Conservation (phyloP, 2,888 invertebrate genomes). For the Apotomis turbidana region DNA sequence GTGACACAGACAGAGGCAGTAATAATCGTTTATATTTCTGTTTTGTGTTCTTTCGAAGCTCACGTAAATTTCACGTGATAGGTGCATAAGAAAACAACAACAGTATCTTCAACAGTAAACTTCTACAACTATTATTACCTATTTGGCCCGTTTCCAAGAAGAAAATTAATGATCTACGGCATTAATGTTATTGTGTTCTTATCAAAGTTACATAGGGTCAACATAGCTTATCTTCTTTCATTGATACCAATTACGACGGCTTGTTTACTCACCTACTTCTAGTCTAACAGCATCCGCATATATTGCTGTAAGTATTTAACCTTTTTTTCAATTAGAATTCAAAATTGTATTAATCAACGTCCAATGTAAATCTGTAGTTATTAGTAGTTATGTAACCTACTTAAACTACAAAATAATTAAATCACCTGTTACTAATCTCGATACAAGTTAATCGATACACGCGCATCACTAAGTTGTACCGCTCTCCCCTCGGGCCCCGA, state of each 20-base stretch:
- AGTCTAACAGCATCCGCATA: background rate
- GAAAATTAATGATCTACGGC: background rate
- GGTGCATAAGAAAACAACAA: too few relatives aligned
- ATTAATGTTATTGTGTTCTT: background rate
- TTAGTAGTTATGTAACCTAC: background rate
- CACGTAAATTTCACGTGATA: too few relatives aligned
- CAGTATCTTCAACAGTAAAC: too few relatives aligned
- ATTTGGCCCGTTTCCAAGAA: too few relatives aligned
- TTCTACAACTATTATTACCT: too few relatives aligned
- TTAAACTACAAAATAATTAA: background rate
- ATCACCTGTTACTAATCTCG: slow-evolving; percentile 45
- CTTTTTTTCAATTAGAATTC: background rate
- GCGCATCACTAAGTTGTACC: slow-evolving; percentile 64
- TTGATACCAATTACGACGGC: background rate
- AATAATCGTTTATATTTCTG: too few relatives aligned
- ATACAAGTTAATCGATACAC: slow-evolving; percentile 62
- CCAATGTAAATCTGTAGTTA: background rate
- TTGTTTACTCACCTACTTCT: background rate
- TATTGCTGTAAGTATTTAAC: too few relatives aligned
- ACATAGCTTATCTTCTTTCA: background rate
- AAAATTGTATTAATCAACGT: background rate
- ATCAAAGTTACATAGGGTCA: background rate
- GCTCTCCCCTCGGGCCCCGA: slow-evolving; percentile 73
- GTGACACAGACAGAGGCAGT: too few relatives aligned
- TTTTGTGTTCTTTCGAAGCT: too few relatives aligned